Base-by-base conservation (phyloP, 2,888 invertebrate genomes). In the Agrypnus murinus region DNA sequence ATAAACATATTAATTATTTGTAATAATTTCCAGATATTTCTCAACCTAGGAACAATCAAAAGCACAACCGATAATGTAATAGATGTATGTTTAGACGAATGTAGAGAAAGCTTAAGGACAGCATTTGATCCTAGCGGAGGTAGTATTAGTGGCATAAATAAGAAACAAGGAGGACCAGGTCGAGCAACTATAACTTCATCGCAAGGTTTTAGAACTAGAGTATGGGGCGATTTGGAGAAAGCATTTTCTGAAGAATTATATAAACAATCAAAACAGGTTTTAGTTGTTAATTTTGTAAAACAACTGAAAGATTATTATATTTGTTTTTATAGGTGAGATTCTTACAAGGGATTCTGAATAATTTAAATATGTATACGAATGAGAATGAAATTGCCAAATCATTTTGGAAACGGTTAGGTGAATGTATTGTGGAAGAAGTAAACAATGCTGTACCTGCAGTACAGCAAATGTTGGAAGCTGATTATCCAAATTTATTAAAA, bases 171-270 rank as follows among this genome's bases (percentile, higher is more conserved):
- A 6, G 87, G 86, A 7, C 89, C 90, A 1, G 92, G 92, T 3
- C 84, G 90, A 79, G 89, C 90, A 0, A 86, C 89, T 36, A 74
- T 85, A 19, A 77, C 81, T 12, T 81, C 84, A 25, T 83, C 84
- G 5, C 84, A 84, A 74, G 84, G 89, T 59, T 88, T 92, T 77
- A 85, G 92, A 72, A 89, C 87, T 43, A 88, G 93, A 80, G 88
- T 98, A 4, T 98, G 97, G 97, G 92, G 92, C 71, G 95, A 95
- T 78, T 89, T 98, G 80, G 96, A 97, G 81, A 93, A 93, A 84
- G 86, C 95, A 7, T 93, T 96, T 81, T 93, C 94, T 81, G 90
- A 91, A 69, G 91, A 92, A 68, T 89, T 95, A 43, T 92, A 89
- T 77, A 89, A 90, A 67, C 90, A 90, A 75, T 94, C 94, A 81